Evolutionary conservation across 2,797 vertebrate genomes (phyloP).

Genomic region (Champsocephalus gunnari): DNA sequence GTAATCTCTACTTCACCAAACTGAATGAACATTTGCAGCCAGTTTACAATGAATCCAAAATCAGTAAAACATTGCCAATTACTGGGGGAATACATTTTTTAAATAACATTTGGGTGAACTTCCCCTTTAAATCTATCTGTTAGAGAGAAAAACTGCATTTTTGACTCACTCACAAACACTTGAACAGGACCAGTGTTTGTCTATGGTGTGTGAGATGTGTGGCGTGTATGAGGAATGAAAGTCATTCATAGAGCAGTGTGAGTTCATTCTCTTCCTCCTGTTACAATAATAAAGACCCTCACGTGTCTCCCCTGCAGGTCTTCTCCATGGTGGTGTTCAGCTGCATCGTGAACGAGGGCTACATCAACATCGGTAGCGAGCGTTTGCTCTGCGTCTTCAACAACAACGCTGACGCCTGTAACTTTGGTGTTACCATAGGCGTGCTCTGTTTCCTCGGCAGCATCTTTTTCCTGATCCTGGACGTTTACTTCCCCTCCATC

Average conservation of each 20-base stretch:
- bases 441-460: constrained; percentile 93
- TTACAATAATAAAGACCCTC: constrained; percentile 40
- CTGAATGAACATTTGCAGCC: neutral
- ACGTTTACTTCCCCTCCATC: constrained; percentile 95
- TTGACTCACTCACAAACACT: neutral
- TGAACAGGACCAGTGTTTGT: neutral
- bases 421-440: constrained; percentile 91
- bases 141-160: neutral
- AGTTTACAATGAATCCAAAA: neutral
- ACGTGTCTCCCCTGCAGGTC: constrained; percentile 53
- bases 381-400: constrained; percentile 93
- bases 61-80: neutral
- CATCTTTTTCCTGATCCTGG: constrained; percentile 90
- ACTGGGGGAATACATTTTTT: neutral
- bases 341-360: constrained; percentile 96
- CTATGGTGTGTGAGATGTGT: constrained; percentile 16
- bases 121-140: neutral
- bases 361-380: constrained; percentile 90
- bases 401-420: constrained; percentile 92
- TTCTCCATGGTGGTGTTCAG: constrained; percentile 95
- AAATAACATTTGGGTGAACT: neutral
- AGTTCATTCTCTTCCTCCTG: constrained; percentile 56
- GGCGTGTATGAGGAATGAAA: constrained; percentile 43
- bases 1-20: too few species aligned
- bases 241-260: constrained; percentile 44